Evolutionary conservation across 1,140 invertebrate species (phyloP).

Genomic region (Aphelenchoides fujianensis): DNA sequence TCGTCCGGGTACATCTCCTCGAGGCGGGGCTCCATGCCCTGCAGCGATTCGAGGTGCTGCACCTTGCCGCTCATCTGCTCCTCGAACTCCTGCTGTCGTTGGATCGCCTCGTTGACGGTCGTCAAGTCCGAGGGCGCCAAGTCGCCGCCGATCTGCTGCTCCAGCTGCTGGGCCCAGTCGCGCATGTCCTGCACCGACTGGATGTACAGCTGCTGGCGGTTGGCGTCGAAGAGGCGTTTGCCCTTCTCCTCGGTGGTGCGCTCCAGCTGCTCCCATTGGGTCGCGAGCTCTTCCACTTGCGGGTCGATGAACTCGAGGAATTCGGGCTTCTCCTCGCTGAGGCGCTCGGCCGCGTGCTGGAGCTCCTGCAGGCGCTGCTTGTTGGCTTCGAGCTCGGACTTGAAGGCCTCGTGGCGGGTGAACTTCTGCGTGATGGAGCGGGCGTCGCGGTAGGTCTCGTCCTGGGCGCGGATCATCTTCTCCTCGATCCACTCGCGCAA

Average conservation of each 20-base stretch:
- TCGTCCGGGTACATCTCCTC: conserved; percentile 90
- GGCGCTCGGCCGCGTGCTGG: conserved; percentile 65
- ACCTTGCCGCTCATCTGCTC: conserved; percentile 60
- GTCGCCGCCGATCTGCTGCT: conserved; percentile 92
- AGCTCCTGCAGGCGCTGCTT: conserved; percentile 88
- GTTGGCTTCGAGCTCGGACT: conserved; percentile 96
- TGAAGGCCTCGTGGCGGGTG: conserved; percentile 97
- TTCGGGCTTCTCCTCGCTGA: conserved; percentile 76
- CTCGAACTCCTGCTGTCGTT: conserved; percentile 80
- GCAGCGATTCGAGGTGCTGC: conserved; percentile 64
- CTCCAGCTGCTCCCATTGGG: conserved; percentile 81
- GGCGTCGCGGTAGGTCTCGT: conserved; percentile 80
- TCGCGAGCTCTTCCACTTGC: conserved; percentile 79
- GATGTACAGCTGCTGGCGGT: conserved; percentile 76
- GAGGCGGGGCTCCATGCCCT: conserved; percentile 78
- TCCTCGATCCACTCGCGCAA: conserved; percentile 82
- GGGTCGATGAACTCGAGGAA: conserved; percentile 83
- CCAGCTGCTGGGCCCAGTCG: conserved; percentile 92
- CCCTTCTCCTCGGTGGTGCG: conserved; percentile 93
- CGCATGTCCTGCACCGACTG: conserved; percentile 68
- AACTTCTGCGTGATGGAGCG: conserved; percentile 99
- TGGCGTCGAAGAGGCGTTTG: conserved; percentile 93
- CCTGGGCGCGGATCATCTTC: conserved; percentile 95
- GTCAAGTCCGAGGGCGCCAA: conserved; percentile 85
- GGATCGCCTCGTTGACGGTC: conserved; percentile 96